Evolutionary conservation across 92 coral and sea anemone species (phyloP).

Genomic region (Palythoa caribaeorum): DNA sequence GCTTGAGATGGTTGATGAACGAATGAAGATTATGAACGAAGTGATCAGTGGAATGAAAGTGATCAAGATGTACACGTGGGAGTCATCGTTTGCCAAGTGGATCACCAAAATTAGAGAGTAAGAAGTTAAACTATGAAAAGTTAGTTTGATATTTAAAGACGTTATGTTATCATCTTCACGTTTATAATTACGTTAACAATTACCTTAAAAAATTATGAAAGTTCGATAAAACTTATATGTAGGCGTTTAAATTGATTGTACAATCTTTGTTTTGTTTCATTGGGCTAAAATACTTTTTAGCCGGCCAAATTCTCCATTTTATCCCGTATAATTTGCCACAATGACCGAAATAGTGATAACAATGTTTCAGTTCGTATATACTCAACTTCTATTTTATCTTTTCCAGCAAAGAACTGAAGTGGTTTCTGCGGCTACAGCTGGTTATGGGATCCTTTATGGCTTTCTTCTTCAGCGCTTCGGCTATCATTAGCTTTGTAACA

Average conservation of each 20-base stretch:
- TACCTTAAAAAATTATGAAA: too few relatives aligned
- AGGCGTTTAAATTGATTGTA: too few relatives aligned
- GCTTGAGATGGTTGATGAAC: constrained; percentile 73
- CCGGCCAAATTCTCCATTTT: too few relatives aligned
- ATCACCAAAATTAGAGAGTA: constrained; percentile 73
- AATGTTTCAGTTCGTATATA: too few relatives aligned
- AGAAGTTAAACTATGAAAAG: background rate
- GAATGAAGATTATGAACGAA: constrained; percentile 88
- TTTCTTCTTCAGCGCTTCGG: constrained; percentile 85
- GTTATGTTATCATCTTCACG: too few relatives aligned
- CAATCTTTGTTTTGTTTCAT: too few relatives aligned
- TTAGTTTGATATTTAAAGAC: background rate
- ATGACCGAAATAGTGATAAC: too few relatives aligned
- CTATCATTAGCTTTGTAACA: constrained; percentile 72
- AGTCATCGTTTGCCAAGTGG: constrained; percentile 76
- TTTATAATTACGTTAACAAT: too few relatives aligned
- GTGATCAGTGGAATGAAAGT: constrained; percentile 87
- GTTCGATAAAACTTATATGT: too few relatives aligned
- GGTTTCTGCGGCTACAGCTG: constrained; percentile 72
- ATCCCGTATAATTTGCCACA: too few relatives aligned
- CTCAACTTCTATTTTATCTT: background rate
- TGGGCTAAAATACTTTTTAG: too few relatives aligned
- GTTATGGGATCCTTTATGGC: constrained; percentile 73
- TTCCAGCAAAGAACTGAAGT: constrained; percentile 71
- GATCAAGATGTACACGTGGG: constrained; percentile 92